Evolutionary conservation across 1,140 invertebrate genomes (phyloP), one percentile per base, ranked within the genome.

Genomic region (Popillia japonica): DNA sequence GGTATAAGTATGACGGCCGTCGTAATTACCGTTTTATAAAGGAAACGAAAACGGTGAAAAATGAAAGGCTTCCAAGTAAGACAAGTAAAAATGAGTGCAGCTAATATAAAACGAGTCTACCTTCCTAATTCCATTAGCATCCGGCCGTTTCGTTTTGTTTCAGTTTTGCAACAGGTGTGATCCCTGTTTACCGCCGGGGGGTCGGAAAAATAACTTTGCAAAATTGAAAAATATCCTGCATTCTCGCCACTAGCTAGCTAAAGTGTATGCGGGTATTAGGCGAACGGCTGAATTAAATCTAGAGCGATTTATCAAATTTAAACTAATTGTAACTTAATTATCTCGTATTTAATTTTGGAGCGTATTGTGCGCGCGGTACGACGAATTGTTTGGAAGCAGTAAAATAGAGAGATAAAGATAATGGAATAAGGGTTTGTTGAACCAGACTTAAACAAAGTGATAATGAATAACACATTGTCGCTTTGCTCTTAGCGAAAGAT

Each of bases 281-380:
- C 14, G 48, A 55, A 55, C n/a, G 6, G 6, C 48, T 34, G 17
- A 55, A 55, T 55, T 55, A 55, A 55, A 17, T 55, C 48, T 55
- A 55, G 14, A 3, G 48, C 17, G 17, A 17, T 55, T 17, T 55
- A 55, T 55, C 14, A 55, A 55, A n/a, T 14, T 55, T 17, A 55
- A 55, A 55, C 6, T 55, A 55, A 55, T 55, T n/a, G 48, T 55
- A 55, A 55, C 48, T 55, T 55, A 55, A 55, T 55, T 55, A 14
- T 55, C 48, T n/a, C 14, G 11, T 55, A 55, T 55, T 55, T 17
- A 14, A 55, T 6, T 17, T 14, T 55, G 6, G 6, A 7, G 48
- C 14, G 14, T 17, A 55, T 55, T 55, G 17, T 55, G 17, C 48
- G 17, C 48, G n/a, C n/a, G n/a, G n/a, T n/a, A 55, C 17, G 48